Evolutionary conservation across 1,140 invertebrate genomes (phyloP).

Genomic region (Aporrectodea caliginosa): DNA sequence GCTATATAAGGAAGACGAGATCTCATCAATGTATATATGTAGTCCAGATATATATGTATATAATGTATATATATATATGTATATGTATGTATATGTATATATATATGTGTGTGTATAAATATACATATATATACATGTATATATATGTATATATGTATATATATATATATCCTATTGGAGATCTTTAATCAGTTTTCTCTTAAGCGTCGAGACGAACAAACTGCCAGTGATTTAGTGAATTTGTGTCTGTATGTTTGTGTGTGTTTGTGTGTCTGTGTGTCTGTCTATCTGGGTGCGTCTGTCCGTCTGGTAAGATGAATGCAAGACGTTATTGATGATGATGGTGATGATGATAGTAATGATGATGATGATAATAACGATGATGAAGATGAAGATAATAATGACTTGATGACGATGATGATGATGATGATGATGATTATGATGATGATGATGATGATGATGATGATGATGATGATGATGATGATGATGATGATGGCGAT

Average conservation of each 20-base stretch:
- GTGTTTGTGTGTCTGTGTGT: background rate
- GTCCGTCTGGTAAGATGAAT: background rate
- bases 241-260: background rate
- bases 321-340: background rate
- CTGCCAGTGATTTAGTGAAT: background rate
- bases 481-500: background rate
- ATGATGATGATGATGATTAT: background rate
- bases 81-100: too few relatives aligned
- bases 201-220: too few relatives aligned
- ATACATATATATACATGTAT: too few relatives aligned
- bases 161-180: background rate
- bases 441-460: background rate
- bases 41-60: too few relatives aligned
- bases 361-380: constrained; percentile 6
- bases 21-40: too few relatives aligned
- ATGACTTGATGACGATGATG: background rate
- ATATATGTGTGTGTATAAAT: too few relatives aligned
- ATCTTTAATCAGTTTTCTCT: too few relatives aligned
- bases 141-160: background rate
- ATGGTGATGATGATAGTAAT: background rate
- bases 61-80: too few relatives aligned
- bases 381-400: background rate
- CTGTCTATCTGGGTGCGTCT: background rate
- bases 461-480: background rate
- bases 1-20: too few relatives aligned